These are phyloP conservation scores for Oligia latruncula DNA, from an alignment of 2,888 invertebrate genomes.

Conservation along the genomic window DNA sequence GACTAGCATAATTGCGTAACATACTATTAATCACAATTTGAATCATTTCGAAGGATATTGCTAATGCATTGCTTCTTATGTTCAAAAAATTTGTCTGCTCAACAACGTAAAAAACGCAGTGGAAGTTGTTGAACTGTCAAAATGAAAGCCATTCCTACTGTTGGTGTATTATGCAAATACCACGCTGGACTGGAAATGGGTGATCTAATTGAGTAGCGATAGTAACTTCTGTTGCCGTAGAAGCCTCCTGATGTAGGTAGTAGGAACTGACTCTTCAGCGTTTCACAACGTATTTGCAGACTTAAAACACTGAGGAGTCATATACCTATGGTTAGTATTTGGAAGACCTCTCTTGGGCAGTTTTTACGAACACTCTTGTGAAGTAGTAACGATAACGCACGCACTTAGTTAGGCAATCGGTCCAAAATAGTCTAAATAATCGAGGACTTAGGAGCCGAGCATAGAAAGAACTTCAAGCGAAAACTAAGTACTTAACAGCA, in stretches of 20 bases:
- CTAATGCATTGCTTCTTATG: too few relatives aligned
- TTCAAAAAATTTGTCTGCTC: too few relatives aligned
- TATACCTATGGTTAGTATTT: not conserved
- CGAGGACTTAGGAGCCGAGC: not conserved
- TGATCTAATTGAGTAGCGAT: not conserved
- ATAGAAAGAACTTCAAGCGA: not conserved
- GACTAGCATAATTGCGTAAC: too few relatives aligned
- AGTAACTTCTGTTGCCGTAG: not conserved
- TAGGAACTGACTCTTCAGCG: not conserved
- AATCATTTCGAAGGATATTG: too few relatives aligned
- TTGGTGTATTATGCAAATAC: too few relatives aligned
- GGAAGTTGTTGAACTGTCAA: too few relatives aligned
- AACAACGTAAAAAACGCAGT: too few relatives aligned
- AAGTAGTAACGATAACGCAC: conserved; percentile 19
- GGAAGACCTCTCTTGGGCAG: not conserved
- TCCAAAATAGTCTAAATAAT: conserved; percentile 19
- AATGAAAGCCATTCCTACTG: too few relatives aligned
- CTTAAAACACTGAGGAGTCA: too few relatives aligned
- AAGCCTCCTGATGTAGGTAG: not conserved
- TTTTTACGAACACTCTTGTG: not conserved
- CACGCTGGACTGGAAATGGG: not conserved
- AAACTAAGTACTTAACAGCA: not conserved
- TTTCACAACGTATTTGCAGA: too few relatives aligned
- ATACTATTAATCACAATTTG: too few relatives aligned
- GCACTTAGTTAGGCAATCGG: conserved; percentile 5